phyloP scores from a whole-genome alignment of 2,797 vertebrate species.

The Meriones psammophilus region DNA sequence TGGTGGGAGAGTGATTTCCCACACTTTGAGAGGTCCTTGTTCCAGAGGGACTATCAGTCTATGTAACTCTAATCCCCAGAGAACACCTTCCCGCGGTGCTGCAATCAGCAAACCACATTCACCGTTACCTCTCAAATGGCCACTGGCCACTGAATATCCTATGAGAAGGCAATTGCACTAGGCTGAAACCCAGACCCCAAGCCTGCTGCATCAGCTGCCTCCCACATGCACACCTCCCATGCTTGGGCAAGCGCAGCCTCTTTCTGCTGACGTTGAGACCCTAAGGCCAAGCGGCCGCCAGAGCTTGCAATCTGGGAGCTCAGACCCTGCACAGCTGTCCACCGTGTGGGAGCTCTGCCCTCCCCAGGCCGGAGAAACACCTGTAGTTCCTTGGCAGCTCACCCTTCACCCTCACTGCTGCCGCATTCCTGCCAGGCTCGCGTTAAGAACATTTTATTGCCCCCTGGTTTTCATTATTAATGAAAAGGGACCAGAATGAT shows the following conservation, averaged over 20 bases:
- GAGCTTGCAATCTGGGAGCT: neutral
- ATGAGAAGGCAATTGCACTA: neutral
- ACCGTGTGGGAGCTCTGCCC: conserved; percentile 38
- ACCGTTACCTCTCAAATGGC: neutral
- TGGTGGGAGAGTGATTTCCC: neutral
- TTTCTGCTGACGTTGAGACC: accelerated
- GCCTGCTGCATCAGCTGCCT: neutral
- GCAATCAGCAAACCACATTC: too few relatives aligned
- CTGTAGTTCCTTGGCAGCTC: conserved; percentile 82
- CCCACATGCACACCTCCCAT: accelerated
- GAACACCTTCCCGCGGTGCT: neutral
- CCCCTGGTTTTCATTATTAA: conserved; percentile 93
- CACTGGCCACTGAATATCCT: neutral
- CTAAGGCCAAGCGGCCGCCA: neutral
- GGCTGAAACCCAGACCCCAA: neutral
- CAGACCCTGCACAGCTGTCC: neutral
- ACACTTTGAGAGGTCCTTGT: neutral
- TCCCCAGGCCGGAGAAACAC: conserved; percentile 73
- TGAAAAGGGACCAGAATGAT: conserved; percentile 93
- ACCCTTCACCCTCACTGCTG: conserved; percentile 84
- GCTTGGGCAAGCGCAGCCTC: accelerated
- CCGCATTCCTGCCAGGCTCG: conserved; percentile 76
- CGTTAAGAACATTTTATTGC: conserved; percentile 91
- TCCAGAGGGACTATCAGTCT: neutral
- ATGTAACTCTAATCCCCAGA: neutral